These are phyloP conservation scores for Cochlearius cochlearius DNA, from an alignment of 2,113 vertebrate genomes.

Conservation along the genomic window DNA sequence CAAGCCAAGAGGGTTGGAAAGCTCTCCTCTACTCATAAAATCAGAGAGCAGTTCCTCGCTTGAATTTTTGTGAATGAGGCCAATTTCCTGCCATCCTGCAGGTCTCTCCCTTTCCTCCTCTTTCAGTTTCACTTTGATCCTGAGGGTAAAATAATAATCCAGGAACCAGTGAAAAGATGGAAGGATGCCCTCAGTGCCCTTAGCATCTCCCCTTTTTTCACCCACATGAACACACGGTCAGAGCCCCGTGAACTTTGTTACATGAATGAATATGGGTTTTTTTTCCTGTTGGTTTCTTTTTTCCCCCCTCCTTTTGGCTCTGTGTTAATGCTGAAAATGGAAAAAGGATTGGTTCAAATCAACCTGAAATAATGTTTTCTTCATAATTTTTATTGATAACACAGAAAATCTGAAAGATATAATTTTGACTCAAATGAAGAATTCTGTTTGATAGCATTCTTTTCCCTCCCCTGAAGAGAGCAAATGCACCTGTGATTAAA, in stretches of 20 bases:
- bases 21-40: background rate
- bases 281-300: background rate
- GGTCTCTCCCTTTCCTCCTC: background rate
- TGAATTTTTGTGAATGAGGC: background rate
- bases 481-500: background rate
- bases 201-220: background rate
- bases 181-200: background rate
- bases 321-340: background rate
- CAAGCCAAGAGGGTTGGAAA: background rate
- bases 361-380: background rate
- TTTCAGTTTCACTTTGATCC: background rate
- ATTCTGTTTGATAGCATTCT: background rate
- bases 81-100: background rate
- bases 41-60: background rate
- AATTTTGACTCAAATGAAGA: background rate
- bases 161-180: background rate
- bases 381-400: background rate
- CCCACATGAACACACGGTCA: background rate
- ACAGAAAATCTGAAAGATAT: background rate
- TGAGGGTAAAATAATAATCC: background rate
- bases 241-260: background rate
- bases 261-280: no score
- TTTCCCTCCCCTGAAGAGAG: background rate
- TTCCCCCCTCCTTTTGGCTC: background rate
- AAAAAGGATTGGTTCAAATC: background rate